phyloP scores from a whole-genome alignment of 1,140 invertebrate species.

The Meloidogyne floridensis region DNA sequence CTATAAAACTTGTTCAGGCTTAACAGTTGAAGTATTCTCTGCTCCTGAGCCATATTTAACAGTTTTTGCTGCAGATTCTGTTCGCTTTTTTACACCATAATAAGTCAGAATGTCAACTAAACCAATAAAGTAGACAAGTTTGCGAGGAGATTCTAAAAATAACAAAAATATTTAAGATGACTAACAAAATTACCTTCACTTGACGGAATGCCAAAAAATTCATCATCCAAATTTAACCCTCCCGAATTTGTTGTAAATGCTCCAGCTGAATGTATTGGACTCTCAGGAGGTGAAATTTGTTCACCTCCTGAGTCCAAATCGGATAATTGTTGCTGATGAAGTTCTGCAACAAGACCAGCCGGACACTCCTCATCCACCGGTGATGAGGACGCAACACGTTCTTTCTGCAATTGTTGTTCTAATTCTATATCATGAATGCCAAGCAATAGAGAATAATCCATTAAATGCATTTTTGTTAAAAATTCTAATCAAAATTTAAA shows the following conservation, averaged over 20 bases:
- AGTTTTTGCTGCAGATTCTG: constrained; percentile 89
- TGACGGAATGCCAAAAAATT: constrained; percentile 87
- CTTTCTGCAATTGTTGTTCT: constrained; percentile 10
- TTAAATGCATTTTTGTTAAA: constrained; percentile 87
- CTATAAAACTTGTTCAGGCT: constrained; percentile 80
- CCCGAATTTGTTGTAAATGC: constrained; percentile 83
- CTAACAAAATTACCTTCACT: constrained; percentile 39
- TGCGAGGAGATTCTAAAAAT: constrained; percentile 73
- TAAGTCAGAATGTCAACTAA: constrained; percentile 97
- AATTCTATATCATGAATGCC: constrained; percentile 40
- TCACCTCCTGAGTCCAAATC: constrained; percentile 72
- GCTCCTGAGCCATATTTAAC: constrained; percentile 98
- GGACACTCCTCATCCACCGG: neutral
- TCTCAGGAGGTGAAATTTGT: constrained; percentile 71
- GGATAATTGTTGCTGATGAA: constrained; percentile 64
- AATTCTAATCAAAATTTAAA: constrained; percentile 74
- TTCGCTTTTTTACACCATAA: constrained; percentile 95
- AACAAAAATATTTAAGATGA: constrained; percentile 14
- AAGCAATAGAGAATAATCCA: constrained; percentile 95
- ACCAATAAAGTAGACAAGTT: constrained; percentile 95
- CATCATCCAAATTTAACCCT: constrained; percentile 72
- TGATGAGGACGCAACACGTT: neutral
- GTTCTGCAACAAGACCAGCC: constrained; percentile 5
- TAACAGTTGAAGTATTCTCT: constrained; percentile 92
- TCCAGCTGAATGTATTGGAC: constrained; percentile 73